Evolutionary conservation across 2,888 invertebrate genomes (phyloP).

Genomic region (Leptinotarsa haldemani): DNA sequence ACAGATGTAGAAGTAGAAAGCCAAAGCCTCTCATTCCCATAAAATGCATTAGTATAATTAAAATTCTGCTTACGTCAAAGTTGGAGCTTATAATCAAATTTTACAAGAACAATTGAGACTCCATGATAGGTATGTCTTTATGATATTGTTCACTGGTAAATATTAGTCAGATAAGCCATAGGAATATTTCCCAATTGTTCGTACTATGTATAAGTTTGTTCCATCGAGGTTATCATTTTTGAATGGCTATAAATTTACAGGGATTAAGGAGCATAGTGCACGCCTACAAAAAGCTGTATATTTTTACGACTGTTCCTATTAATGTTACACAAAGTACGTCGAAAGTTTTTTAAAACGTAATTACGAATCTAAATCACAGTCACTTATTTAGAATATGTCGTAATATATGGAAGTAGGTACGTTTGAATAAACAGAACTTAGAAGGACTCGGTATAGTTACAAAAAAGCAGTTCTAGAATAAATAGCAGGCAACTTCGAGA

Average conservation of each 20-base stretch:
- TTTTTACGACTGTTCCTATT: conserved; percentile 15
- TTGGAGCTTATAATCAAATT: neutral
- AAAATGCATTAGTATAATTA: neutral
- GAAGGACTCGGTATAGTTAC: neutral
- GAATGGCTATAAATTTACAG: conserved; percentile 3
- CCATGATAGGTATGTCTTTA: neutral
- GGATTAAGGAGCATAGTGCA: neutral
- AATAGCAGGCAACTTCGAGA: no score
- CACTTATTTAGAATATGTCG: neutral
- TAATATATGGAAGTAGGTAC: neutral
- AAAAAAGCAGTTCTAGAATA: no score
- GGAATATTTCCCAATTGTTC: conserved; percentile 14
- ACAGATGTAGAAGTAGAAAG: no score
- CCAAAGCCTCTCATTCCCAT: no score
- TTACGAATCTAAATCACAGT: conserved; percentile 11
- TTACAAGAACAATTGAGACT: neutral
- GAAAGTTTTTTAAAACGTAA: conserved; percentile 7
- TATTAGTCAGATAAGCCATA: conserved; percentile 11
- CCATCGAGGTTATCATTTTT: conserved; percentile 13
- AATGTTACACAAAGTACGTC: conserved; percentile 13
- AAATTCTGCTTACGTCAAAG: neutral
- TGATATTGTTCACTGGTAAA: conserved; percentile 9
- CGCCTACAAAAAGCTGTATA: conserved; percentile 11
- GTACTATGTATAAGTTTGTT: neutral
- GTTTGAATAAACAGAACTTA: neutral